Evolutionary conservation across 2,797 vertebrate genomes (phyloP), one percentile per base, ranked within the genome.

Genomic region (Girardinus metallicus): DNA sequence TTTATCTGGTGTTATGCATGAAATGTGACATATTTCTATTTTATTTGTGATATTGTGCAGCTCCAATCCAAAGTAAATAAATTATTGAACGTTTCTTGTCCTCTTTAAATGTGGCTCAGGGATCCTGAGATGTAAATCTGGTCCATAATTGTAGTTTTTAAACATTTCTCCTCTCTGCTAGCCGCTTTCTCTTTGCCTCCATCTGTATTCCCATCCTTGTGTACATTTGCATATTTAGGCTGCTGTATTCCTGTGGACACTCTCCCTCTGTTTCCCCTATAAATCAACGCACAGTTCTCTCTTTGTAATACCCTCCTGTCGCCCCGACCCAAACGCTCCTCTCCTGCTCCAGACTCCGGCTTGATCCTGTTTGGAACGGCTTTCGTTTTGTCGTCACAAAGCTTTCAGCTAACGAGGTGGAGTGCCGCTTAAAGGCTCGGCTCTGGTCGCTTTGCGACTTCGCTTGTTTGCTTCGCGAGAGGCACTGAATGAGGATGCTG

Each of bases 401-500:
- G 26, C 83, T 44, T 81, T 91, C 87, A 83, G 70, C 86, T 83
- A 81, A 91, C 82, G 84, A 85, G 89, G 85, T 84, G 88, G 80
- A 81, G 85, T 72, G 9, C 75, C 86, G 74, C 84, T 85, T 73
- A 77, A 70, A 84, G 82, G 82, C 78, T 83, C 31, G 6, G 76
- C 43, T 86, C 80, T 84, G 86, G 72, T 84, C 60, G 74, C 79
- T 85, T 79, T 88, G 83, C 82, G 87, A 80, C 86, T 83, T 77
- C 55, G 86, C 89, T 81, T 84, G 86, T 89, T 90, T 83, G 82
- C 82, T 80, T 85, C n/a, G 15, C 75, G 70, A 44, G 88, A 84
- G 68, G 89, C 10, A 55, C 23, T 89, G 93, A 93, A 91, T 90
- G 70, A 83, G 85, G 90, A 92, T 86, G 76, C 74, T 57, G 55